Evolutionary conservation across 1,140 invertebrate genomes (phyloP).

Genomic region (Drosophila rhopaloa): DNA sequence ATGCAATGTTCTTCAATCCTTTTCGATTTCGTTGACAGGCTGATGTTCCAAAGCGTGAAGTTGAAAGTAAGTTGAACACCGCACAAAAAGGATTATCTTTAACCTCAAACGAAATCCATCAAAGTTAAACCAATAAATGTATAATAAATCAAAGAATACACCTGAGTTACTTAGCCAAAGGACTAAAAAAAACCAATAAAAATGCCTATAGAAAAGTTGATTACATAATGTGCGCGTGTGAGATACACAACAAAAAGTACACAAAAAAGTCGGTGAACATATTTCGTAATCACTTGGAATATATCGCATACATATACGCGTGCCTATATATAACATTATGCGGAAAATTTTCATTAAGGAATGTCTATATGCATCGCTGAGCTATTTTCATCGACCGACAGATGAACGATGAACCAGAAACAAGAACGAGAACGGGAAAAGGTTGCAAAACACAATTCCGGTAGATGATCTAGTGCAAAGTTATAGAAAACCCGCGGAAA

Average conservation of each 20-base stretch:
- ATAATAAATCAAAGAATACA: slow-evolving; percentile 5
- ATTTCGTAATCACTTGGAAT: slow-evolving; percentile 74
- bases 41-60: slow-evolving; percentile 84
- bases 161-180: background rate
- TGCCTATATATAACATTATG: slow-evolving; percentile 33
- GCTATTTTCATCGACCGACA: slow-evolving; percentile 30
- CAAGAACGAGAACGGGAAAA: background rate
- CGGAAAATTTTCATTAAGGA: slow-evolving; percentile 54
- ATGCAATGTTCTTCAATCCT: slow-evolving; percentile 50
- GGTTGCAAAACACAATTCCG: slow-evolving; percentile 3
- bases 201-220: slow-evolving; percentile 32
- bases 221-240: slow-evolving; percentile 80
- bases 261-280: slow-evolving; percentile 48
- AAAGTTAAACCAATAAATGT: slow-evolving; percentile 13
- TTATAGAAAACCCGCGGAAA: slow-evolving; percentile 22
- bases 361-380: slow-evolving; percentile 34
- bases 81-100: slow-evolving; percentile 68
- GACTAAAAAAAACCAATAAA: slow-evolving; percentile 22
- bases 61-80: slow-evolving; percentile 83
- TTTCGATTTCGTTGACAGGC: slow-evolving; percentile 68
- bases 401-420: slow-evolving; percentile 27
- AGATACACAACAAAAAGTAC: slow-evolving; percentile 41
- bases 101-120: slow-evolving; percentile 67
- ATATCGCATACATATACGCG: slow-evolving; percentile 35
- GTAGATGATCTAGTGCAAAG: slow-evolving; percentile 36